Evolutionary conservation across 2,113 vertebrate genomes (phyloP), one percentile per base, ranked within the genome.

Genomic region (Macaca nemestrina): DNA sequence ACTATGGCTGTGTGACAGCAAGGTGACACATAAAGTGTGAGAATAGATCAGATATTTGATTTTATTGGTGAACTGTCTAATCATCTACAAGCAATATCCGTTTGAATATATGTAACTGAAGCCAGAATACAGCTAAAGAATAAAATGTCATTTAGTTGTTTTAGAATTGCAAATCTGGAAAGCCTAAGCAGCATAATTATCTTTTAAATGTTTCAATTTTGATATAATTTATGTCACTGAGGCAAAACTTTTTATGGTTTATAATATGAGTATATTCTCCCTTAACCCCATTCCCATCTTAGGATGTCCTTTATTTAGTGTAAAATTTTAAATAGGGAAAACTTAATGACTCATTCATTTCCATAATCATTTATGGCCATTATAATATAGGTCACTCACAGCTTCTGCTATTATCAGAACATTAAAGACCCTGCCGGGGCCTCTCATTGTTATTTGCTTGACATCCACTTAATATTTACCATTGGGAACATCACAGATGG

Each of bases 371-470:
- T 93, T 92, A 45, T 68, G 22, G 52, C 16, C 79, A 87, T 97
- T 95, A 87, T 40, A 61, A 64, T 30, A 68, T 86, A 91, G 89
- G 83, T 95, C 95, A 94, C n/a, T 96, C 85, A 94, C 59, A 88
- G 70, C 87, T 88, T 96, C 82, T 82, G 40, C 59, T 81, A 95
- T 96, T 92, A 94, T 52, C 72, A 86, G 93, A 75, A 52, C 73
- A 88, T 90, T 95, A 95, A 93, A 82, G 27, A 55, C 52, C 38
- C 92, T 96, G 25, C 38, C 13, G 52, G 72, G 89, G 13, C 1
- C 90, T 94, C 43, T 82, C 75, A 57, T 82, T 94, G 61, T 75
- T 97, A 91, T 81, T 94, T 97, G n/a, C 35, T 94, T 96, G 79
- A 93, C 79, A 96, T 78, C 35, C 45, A 82, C 76, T 93, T 94